Conservation (phyloP, 1,140 invertebrate species). For the Eubasilissa regina region DNA sequence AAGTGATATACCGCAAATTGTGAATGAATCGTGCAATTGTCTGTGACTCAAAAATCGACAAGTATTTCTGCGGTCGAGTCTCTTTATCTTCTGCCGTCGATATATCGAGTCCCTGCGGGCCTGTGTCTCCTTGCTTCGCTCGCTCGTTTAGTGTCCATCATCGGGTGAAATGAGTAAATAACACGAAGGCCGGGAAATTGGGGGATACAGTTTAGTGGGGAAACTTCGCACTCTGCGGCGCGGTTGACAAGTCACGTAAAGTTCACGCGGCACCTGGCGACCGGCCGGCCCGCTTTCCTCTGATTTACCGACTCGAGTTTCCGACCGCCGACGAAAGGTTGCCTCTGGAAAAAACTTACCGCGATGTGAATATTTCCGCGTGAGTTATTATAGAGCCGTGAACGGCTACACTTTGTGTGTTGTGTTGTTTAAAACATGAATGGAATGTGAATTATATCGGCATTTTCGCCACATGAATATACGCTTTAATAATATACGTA, state of each 20-base stretch:
- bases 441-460: constrained; percentile 3
- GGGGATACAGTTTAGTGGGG: not conserved
- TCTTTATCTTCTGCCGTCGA: too few species aligned
- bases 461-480: not conserved
- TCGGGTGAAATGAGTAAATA: constrained; percentile 9
- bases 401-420: not conserved
- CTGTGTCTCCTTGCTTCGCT: too few species aligned
- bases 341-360: constrained; percentile 48
- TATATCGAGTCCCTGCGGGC: too few species aligned
- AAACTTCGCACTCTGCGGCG: not conserved
- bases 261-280: constrained; percentile 39
- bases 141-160: not conserved
- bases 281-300: constrained; percentile 35
- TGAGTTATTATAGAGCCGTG: constrained; percentile 9
- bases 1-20: too few species aligned
- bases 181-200: not conserved
- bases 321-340: constrained; percentile 48
- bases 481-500: too few species aligned
- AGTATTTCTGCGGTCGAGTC: too few species aligned
- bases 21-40: too few species aligned
- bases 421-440: constrained; percentile 16
- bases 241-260: constrained; percentile 37
- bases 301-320: constrained; percentile 58
- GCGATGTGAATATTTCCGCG: constrained; percentile 22
- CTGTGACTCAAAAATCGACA: too few species aligned